Conservation (phyloP, 2,888 invertebrate species). For the Andrena flavipes region DNA sequence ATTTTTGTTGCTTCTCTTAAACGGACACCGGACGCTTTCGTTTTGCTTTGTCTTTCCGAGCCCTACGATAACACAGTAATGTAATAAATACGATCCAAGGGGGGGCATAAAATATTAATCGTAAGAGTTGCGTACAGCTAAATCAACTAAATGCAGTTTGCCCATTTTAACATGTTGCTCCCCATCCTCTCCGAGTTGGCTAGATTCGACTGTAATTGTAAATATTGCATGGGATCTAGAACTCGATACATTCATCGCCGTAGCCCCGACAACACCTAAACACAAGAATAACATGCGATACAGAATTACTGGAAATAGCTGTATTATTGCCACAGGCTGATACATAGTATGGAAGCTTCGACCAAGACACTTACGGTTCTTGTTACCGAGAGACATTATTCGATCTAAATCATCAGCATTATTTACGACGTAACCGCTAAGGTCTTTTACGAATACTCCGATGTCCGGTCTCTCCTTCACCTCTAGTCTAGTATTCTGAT, state of each 20-base stretch:
- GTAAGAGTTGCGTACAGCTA: constrained; percentile 90
- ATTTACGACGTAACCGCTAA: constrained; percentile 98
- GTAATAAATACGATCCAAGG: neutral
- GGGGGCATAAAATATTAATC: neutral
- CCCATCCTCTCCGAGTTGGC: constrained; percentile 92
- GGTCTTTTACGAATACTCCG: constrained; percentile 98
- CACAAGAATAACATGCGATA: constrained; percentile 70
- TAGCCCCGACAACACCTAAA: constrained; percentile 92
- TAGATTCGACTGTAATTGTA: constrained; percentile 98
- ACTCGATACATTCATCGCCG: constrained; percentile 98
- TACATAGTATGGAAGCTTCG: neutral
- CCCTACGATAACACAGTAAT: constrained; percentile 87
- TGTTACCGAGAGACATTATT: constrained; percentile 98
- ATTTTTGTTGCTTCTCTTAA: constrained; percentile 99
- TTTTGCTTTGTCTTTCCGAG: constrained; percentile 98
- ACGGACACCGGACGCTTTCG: constrained; percentile 96
- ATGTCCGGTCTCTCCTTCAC: constrained; percentile 98
- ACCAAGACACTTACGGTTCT: constrained; percentile 90
- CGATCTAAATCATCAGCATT: constrained; percentile 97
- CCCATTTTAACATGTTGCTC: constrained; percentile 97
- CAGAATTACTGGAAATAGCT: neutral
- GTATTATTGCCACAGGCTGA: neutral
- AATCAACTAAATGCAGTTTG: constrained; percentile 98
- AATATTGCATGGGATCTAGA: constrained; percentile 99
- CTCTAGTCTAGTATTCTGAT: constrained; percentile 94